A percentile compares a stretch with the other conserved stretches of the same genome.
phyloP scores from a whole-genome alignment of 2,113 vertebrate genomes.

The Collichthys lucidus region DNA sequence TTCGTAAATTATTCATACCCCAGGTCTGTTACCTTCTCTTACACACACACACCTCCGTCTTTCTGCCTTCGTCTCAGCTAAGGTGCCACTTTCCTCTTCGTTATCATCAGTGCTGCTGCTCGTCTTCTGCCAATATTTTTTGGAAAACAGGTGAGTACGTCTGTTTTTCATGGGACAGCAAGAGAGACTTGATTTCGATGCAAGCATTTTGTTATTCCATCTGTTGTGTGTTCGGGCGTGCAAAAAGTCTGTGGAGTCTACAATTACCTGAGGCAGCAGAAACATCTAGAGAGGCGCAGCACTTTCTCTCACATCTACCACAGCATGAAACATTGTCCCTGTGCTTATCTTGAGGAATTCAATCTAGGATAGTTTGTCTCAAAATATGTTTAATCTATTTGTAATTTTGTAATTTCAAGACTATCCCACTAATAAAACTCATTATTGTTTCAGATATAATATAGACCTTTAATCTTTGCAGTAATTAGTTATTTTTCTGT shows the following conservation, averaged over 20 bases:
- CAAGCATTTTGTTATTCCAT: not conserved
- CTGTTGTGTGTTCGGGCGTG: not conserved
- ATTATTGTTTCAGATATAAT: not conserved
- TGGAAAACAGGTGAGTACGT: conserved; percentile 62
- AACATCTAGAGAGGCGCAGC: conserved; percentile 18
- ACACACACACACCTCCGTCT: conserved; percentile 4
- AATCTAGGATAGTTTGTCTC: not conserved
- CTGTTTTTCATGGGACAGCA: not conserved
- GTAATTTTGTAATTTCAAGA: not conserved
- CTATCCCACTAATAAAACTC: not conserved
- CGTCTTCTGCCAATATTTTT: not conserved
- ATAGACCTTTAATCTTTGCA: not conserved
- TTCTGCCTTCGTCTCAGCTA: conserved; percentile 19
- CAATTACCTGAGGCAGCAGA: conserved; percentile 27
- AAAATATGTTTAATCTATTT: not conserved
- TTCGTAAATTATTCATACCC: conserved; percentile 81
- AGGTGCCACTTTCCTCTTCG: conserved; percentile 1
- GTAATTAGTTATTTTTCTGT: not conserved
- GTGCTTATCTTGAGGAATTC: not conserved
- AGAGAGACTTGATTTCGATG: not conserved
- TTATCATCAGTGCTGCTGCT: not conserved
- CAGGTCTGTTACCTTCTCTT: conserved; percentile 57
- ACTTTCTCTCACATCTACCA: not conserved
- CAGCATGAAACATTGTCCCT: not conserved
- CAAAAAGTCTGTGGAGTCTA: conserved; percentile 9